phyloP scores from a whole-genome alignment of 2,113 vertebrate genomes.

The Tragelaphus imberbis region DNA sequence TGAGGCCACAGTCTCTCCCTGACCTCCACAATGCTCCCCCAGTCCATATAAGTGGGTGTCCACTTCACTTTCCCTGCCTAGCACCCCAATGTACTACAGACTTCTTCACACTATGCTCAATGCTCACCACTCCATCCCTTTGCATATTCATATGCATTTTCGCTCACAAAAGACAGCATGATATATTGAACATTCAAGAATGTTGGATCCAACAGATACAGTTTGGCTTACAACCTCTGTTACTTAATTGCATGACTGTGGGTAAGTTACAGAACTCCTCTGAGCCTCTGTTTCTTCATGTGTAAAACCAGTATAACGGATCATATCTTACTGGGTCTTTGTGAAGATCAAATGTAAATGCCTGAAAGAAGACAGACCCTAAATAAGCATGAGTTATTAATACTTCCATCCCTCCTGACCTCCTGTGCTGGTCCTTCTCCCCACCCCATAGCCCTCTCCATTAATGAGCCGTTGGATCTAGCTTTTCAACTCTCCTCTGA shows the following conservation, averaged over 20 bases:
- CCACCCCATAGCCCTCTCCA: neutral
- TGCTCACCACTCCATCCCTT: no score
- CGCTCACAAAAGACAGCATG: neutral
- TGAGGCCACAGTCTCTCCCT: neutral
- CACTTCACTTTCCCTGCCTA: neutral
- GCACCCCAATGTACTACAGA: neutral
- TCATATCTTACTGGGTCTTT: neutral
- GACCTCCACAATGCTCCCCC: no score
- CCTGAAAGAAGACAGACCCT: neutral
- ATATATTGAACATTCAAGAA: neutral
- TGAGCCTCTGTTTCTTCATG: neutral
- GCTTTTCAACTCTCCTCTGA: neutral
- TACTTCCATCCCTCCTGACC: neutral
- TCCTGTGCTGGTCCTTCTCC: neutral
- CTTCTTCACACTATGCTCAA: neutral
- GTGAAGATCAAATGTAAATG: neutral
- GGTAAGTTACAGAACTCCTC: neutral
- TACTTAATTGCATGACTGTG: neutral
- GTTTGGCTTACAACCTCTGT: neutral
- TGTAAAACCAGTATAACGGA: neutral
- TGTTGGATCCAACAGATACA: neutral
- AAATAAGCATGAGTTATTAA: neutral
- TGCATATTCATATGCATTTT: neutral
- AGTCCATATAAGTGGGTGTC: accelerated
- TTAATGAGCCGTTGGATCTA: neutral